phyloP scores from a whole-genome alignment of 2,888 invertebrate species.

The Heteromurus nitidus region DNA sequence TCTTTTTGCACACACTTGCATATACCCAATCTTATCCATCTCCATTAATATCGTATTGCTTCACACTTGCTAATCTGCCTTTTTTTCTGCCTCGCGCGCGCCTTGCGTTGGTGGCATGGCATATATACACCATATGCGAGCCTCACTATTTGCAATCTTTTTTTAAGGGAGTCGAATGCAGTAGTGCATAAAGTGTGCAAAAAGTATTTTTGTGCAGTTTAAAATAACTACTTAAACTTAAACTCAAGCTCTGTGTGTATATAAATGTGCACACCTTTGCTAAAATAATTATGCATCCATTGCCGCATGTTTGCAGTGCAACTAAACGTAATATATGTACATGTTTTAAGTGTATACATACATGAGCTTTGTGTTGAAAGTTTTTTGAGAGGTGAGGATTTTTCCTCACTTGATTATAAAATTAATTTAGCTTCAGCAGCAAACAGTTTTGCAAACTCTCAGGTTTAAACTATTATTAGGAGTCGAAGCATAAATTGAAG shows the following conservation, averaged over 20 bases:
- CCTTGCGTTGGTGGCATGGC: not conserved
- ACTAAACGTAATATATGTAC: not conserved
- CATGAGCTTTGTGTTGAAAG: not conserved
- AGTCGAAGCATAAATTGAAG: conserved; percentile 16
- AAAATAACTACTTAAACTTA: not conserved
- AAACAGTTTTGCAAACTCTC: too few relatives aligned
- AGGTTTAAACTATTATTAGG: not conserved
- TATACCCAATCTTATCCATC: too few relatives aligned
- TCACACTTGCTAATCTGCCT: conserved; percentile 10
- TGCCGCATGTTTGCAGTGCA: conserved; percentile 6
- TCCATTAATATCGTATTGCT: conserved; percentile 4
- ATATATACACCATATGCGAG: too few relatives aligned
- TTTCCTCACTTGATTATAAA: not conserved
- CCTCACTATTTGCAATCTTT: too few relatives aligned
- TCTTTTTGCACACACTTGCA: too few relatives aligned
- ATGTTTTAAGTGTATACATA: not conserved
- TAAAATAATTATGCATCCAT: not conserved
- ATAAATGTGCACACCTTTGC: too few relatives aligned
- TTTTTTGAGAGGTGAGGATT: not conserved
- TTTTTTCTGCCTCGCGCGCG: not conserved
- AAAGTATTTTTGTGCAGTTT: conserved; percentile 25
- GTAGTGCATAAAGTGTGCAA: conserved; percentile 60
- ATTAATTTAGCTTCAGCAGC: too few relatives aligned
- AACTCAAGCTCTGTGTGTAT: not conserved
- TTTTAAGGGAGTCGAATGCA: conserved; percentile 39